phyloP scores from a whole-genome alignment of 2,797 vertebrate genomes.

The Betta splendens region DNA sequence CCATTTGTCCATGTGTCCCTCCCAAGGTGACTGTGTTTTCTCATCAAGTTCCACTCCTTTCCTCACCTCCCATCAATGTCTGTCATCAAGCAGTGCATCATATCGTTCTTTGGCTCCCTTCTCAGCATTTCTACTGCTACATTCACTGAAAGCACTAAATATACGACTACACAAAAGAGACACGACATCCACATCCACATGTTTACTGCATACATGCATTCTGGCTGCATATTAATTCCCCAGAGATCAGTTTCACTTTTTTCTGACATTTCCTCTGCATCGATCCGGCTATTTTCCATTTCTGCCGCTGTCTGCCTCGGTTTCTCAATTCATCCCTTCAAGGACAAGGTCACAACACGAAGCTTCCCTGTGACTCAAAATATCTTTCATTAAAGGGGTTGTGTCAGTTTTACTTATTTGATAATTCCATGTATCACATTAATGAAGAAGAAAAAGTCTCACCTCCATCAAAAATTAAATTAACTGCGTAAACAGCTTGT shows the following conservation, averaged over 20 bases:
- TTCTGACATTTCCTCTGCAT: slow-evolving; percentile 40
- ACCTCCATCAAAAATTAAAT: too few species aligned
- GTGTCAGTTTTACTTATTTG: neutral
- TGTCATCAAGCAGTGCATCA: slow-evolving; percentile 28
- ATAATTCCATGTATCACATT: slow-evolving; percentile 5
- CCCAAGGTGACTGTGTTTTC: slow-evolving; percentile 74
- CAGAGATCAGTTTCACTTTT: slow-evolving; percentile 25
- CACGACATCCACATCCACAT: slow-evolving; percentile 17
- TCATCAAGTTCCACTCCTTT: slow-evolving; percentile 31
- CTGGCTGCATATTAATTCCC: neutral
- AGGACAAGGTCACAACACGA: slow-evolving; percentile 53
- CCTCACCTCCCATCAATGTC: slow-evolving; percentile 13
- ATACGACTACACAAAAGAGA: slow-evolving; percentile 14
- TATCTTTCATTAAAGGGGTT: slow-evolving; percentile 9
- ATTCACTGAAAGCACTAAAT: slow-evolving; percentile 46
- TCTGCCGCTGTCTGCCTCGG: slow-evolving; percentile 19
- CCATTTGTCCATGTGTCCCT: slow-evolving; percentile 60
- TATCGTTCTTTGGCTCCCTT: slow-evolving; percentile 4
- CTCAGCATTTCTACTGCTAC: slow-evolving; percentile 14
- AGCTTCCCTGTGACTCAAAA: slow-evolving; percentile 33
- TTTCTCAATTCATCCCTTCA: slow-evolving; percentile 38
- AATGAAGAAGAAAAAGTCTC: too few species aligned
- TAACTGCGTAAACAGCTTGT: too few species aligned
- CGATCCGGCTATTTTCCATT: slow-evolving; percentile 52
- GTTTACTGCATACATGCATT: neutral